A percentile compares a stretch with the other conserved stretches of the same genome.
Conservation (phyloP, 2,113 vertebrate species). For the Dasypus novemcinctus region DNA sequence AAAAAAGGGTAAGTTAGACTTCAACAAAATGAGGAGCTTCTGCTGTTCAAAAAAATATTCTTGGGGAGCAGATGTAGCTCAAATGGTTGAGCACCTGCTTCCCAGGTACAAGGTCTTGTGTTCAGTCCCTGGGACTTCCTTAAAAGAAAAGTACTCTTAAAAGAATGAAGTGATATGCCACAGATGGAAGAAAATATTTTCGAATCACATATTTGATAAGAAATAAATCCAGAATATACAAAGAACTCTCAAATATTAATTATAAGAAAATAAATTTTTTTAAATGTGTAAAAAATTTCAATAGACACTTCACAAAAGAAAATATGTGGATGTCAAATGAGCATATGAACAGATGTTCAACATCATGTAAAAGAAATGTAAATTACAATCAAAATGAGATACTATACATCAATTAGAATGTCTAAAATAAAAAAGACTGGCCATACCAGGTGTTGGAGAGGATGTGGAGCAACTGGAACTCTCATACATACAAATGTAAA, state of each 20-base stretch:
- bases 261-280: background rate
- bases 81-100: too few species aligned
- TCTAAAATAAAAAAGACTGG: background rate
- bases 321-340: background rate
- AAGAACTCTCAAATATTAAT: background rate
- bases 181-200: background rate
- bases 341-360: background rate
- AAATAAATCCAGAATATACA: background rate
- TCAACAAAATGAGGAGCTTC: background rate
- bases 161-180: background rate
- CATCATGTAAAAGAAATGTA: background rate
- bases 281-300: background rate
- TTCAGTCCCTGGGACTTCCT: too few species aligned
- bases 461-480: background rate
- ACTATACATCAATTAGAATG: background rate
- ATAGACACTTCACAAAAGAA: background rate
- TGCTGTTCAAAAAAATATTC: background rate
- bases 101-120: too few species aligned
- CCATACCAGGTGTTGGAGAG: background rate
- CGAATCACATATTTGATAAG: background rate
- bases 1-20: background rate
- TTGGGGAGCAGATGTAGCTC: too few species aligned
- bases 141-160: background rate
- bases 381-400: constrained; percentile 8
- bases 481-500: background rate